These are phyloP conservation scores for Laticauda laticaudata DNA, from an alignment of 2,113 vertebrate species.

Conservation along the genomic window DNA sequence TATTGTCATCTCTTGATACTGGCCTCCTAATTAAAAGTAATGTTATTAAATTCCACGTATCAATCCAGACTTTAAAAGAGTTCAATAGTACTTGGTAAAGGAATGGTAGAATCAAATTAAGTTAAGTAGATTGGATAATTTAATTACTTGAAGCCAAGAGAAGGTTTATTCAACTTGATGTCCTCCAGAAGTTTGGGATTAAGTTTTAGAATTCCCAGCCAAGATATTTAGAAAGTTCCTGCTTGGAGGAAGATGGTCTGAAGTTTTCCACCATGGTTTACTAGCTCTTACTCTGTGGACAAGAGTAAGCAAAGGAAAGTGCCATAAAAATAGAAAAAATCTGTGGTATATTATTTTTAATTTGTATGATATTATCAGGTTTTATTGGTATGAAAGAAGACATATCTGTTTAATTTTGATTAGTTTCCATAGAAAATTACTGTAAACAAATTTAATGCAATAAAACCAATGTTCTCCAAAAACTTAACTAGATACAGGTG, in stretches of 20 bases:
- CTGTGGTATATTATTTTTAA: background rate
- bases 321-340: background rate
- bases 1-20: conserved; percentile 44
- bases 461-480: conserved; percentile 57
- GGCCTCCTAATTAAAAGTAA: conserved; percentile 28
- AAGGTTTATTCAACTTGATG: background rate
- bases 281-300: background rate
- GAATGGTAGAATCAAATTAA: background rate
- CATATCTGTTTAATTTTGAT: conserved; percentile 46
- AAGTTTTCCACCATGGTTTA: background rate
- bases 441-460: conserved; percentile 52
- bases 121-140: background rate
- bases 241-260: background rate
- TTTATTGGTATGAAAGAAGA: conserved; percentile 49
- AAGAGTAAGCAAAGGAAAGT: background rate
- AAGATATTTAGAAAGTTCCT: background rate
- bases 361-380: conserved; percentile 20
- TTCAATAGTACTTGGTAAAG: conserved; percentile 18
- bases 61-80: conserved; percentile 24
- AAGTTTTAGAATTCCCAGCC: background rate
- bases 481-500: conserved; percentile 61
- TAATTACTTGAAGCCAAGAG: conserved; percentile 1
- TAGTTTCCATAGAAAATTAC: conserved; percentile 54
- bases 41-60: conserved; percentile 26
- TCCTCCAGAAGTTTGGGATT: background rate